Conservation (phyloP, 2,888 invertebrate species). For the Campopleginae sp. region DNA sequence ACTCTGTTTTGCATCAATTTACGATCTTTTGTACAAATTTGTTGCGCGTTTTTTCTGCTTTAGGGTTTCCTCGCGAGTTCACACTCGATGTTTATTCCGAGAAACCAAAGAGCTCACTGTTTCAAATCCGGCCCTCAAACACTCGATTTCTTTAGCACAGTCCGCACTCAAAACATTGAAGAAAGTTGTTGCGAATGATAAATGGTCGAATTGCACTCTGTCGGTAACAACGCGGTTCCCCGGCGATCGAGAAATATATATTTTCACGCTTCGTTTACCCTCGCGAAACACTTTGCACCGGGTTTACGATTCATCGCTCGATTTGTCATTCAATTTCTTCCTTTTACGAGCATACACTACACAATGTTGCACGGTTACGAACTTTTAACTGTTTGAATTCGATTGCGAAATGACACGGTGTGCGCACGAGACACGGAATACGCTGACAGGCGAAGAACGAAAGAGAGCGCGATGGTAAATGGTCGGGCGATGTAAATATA, state of each 20-base stretch:
- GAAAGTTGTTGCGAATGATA: not conserved
- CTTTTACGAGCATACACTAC: not conserved
- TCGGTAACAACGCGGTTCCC: slow-evolving; percentile 2
- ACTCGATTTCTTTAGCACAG: not conserved
- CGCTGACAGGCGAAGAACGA: not conserved
- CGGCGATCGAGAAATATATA: slow-evolving; percentile 1
- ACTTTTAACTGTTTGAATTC: not conserved
- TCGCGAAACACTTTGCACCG: slow-evolving; percentile 3
- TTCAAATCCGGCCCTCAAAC: slow-evolving; percentile 15
- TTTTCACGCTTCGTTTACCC: slow-evolving; percentile 5
- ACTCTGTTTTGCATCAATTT: slow-evolving; percentile 39
- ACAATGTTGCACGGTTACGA: not conserved
- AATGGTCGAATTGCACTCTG: slow-evolving; percentile 7
- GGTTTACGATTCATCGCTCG: not conserved
- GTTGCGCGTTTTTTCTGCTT: no score
- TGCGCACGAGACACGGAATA: not conserved
- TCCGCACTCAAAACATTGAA: slow-evolving; percentile 13
- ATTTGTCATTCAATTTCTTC: not conserved
- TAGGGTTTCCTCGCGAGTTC: slow-evolving; percentile 5
- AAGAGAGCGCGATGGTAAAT: not conserved
- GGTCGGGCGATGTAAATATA: not conserved
- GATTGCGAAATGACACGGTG: not conserved
- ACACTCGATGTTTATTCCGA: not conserved
- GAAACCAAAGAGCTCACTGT: slow-evolving; percentile 8
- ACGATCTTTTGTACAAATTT: not conserved